Conservation (phyloP, 2,113 vertebrate species). For the Pardalotus punctatus region DNA sequence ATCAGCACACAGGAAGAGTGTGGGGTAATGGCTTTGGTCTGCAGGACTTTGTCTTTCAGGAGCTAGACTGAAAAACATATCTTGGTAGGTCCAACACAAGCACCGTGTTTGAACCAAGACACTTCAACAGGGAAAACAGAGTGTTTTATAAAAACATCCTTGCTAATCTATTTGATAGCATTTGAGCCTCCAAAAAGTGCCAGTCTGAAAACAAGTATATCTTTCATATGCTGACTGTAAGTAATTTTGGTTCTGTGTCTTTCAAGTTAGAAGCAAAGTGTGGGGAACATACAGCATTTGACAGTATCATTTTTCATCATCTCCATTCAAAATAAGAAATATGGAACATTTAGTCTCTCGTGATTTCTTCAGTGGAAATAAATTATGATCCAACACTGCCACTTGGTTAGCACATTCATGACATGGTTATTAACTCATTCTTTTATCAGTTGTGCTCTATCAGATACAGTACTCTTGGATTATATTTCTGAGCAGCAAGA, state of each 20-base stretch:
- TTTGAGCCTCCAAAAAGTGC: background rate
- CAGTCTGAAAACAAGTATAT: background rate
- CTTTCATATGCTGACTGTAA: background rate
- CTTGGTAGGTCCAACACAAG: background rate
- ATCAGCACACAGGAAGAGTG: background rate
- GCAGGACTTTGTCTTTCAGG: background rate
- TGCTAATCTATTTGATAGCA: background rate
- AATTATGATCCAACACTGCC: background rate
- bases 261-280: background rate
- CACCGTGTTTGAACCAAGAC: background rate
- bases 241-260: background rate
- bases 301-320: background rate
- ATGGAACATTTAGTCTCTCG: accelerated
- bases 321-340: background rate
- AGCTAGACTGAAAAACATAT: background rate
- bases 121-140: background rate
- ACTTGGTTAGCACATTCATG: background rate
- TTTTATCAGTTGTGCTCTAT: background rate
- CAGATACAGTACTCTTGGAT: background rate
- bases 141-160: background rate
- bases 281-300: background rate
- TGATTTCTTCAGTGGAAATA: background rate
- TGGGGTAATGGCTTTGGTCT: background rate
- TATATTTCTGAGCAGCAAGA: background rate
- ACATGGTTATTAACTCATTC: background rate